phyloP scores from a whole-genome alignment of 2,888 invertebrate genomes.

The Lamellibrachia columna region DNA sequence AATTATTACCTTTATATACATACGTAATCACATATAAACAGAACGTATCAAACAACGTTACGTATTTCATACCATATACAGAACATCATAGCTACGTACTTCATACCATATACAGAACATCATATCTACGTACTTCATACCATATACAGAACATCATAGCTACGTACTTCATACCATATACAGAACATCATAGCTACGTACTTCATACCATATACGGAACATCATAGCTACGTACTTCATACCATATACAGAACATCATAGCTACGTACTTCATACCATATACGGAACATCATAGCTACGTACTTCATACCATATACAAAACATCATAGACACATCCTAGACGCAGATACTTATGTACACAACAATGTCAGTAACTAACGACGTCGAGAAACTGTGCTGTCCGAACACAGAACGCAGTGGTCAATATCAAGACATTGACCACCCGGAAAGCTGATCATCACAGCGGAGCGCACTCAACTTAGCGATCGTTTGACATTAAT shows the following conservation, averaged over 20 bases:
- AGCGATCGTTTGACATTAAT: background rate
- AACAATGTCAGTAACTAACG: background rate
- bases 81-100: background rate
- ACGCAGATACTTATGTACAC: conserved; percentile 7
- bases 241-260: background rate
- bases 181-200: background rate
- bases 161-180: background rate
- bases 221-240: background rate
- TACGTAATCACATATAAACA: background rate
- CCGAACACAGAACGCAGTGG: background rate
- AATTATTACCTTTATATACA: background rate
- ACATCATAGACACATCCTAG: background rate
- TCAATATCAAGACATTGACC: background rate
- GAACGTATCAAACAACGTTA: background rate
- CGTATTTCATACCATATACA: background rate
- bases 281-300: too few relatives aligned
- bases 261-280: background rate
- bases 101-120: background rate
- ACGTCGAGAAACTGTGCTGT: background rate
- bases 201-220: too few relatives aligned
- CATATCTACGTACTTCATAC: background rate
- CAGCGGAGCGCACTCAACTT: background rate
- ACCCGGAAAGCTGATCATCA: background rate
- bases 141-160: too few relatives aligned
- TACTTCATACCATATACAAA: background rate